A percentile compares a stretch with the other conserved stretches of the same genome.
Evolutionary conservation across 2,113 vertebrate genomes (phyloP).

Genomic region (Australoheros scitulus): DNA sequence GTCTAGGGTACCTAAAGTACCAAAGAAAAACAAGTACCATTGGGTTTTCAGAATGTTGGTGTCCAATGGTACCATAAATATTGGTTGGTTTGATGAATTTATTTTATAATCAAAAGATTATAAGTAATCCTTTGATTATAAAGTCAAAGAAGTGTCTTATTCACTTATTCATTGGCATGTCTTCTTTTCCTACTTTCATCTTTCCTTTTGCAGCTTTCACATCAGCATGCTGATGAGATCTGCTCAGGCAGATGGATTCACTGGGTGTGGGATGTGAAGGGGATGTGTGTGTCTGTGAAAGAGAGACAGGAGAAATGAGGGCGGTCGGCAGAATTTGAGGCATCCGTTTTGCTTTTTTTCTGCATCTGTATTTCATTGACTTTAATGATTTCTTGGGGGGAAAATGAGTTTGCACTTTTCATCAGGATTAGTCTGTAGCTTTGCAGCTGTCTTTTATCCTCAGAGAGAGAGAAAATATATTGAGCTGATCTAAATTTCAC

Average conservation of each 20-base stretch:
- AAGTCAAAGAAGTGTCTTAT: not conserved
- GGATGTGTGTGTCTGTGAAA: not conserved
- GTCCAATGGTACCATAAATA: no score
- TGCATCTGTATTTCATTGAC: not conserved
- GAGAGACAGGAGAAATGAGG: not conserved
- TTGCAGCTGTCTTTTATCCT: not conserved
- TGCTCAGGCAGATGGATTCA: constrained; percentile 25
- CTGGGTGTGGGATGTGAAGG: constrained; percentile 10
- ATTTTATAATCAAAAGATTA: no score
- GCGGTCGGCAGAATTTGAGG: not conserved
- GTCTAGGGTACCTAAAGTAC: no score
- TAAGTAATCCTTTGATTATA: not conserved
- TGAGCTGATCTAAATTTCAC: constrained; percentile 31
- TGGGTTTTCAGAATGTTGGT: no score
- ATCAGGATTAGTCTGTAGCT: not conserved
- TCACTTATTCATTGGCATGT: not conserved
- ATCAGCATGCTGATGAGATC: constrained; percentile 21
- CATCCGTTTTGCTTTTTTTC: constrained; percentile 10
- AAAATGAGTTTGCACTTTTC: not conserved
- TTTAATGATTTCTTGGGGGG: not conserved
- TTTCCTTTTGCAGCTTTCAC: constrained; percentile 10
- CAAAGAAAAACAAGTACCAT: no score
- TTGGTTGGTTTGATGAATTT: no score
- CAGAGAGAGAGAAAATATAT: not conserved
- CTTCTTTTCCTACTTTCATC: constrained; percentile 20